Percentiles rank a stretch among this genome's conserved stretches.
These are phyloP conservation scores for Jaculus jaculus DNA, from an alignment of 2,113 vertebrate species.

Conservation along the genomic window DNA sequence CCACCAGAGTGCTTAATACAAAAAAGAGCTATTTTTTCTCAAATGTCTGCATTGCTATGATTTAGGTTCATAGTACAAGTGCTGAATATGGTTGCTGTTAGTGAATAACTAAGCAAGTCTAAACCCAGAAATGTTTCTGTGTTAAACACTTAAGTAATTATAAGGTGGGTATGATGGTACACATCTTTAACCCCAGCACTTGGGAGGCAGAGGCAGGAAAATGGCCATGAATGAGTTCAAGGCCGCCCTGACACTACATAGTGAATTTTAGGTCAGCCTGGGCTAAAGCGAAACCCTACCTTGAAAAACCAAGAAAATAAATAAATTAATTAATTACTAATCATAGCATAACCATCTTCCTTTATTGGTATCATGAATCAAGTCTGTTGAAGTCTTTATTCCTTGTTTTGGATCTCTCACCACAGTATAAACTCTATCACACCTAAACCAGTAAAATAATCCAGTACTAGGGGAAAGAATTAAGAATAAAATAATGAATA, in stretches of 20 bases:
- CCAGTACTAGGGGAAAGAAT: neutral
- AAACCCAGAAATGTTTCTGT: neutral
- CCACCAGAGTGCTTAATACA: neutral
- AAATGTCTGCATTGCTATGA: neutral
- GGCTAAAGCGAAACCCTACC: no score
- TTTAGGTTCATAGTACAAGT: neutral
- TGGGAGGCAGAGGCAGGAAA: no score
- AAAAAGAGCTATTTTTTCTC: slow-evolving; percentile 11
- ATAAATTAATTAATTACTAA: neutral
- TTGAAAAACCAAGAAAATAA: no score
- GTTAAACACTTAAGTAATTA: neutral
- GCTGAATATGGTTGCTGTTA: neutral
- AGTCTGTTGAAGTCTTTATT: neutral
- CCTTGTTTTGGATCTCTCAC: neutral
- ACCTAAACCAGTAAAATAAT: neutral
- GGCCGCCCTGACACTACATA: no score
- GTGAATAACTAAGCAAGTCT: slow-evolving; percentile 6
- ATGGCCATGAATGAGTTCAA: no score
- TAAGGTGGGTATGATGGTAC: no score
- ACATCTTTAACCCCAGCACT: no score
- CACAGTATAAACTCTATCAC: neutral
- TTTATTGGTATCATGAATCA: slow-evolving; percentile 22
- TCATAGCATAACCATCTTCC: neutral
- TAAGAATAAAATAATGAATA: neutral
- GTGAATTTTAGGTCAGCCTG: no score